Evolutionary conservation across 2,797 vertebrate genomes (phyloP).

Genomic region (Clarias laeviceps): DNA sequence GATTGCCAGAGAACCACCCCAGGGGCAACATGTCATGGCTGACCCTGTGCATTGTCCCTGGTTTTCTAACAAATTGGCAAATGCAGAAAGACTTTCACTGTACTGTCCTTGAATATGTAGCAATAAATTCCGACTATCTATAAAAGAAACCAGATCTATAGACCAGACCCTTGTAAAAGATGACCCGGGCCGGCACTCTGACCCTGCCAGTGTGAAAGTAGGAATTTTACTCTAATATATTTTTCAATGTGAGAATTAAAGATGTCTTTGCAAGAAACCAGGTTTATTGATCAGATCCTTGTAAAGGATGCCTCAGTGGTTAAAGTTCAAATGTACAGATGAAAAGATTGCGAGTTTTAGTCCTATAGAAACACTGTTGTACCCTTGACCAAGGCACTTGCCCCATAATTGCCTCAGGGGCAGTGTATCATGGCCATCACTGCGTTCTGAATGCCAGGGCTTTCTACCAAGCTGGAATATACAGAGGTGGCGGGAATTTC

Average conservation of each 20-base stretch:
- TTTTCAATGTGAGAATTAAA: background rate
- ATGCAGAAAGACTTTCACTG: background rate
- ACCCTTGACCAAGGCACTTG: conserved; percentile 1
- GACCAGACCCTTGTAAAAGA: too few relatives aligned
- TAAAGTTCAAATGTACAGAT: background rate
- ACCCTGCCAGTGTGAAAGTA: background rate
- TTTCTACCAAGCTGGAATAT: background rate
- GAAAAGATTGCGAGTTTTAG: background rate
- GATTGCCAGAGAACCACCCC: background rate
- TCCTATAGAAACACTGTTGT: background rate
- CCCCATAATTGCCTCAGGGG: background rate
- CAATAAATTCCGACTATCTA: too few relatives aligned
- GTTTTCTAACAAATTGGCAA: background rate
- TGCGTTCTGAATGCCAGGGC: background rate
- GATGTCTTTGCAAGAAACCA: background rate
- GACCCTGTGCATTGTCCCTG: background rate
- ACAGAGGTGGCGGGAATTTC: background rate
- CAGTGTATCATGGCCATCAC: background rate
- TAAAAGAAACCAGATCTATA: too few relatives aligned
- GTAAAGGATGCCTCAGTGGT: background rate
- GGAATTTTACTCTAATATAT: background rate
- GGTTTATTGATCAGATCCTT: background rate
- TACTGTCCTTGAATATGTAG: background rate
- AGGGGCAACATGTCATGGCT: too few relatives aligned
- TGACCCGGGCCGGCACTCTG: background rate